These are phyloP conservation scores for Macrosoma leucophasiata DNA, from an alignment of 2,888 invertebrate genomes.

Conservation along the genomic window DNA sequence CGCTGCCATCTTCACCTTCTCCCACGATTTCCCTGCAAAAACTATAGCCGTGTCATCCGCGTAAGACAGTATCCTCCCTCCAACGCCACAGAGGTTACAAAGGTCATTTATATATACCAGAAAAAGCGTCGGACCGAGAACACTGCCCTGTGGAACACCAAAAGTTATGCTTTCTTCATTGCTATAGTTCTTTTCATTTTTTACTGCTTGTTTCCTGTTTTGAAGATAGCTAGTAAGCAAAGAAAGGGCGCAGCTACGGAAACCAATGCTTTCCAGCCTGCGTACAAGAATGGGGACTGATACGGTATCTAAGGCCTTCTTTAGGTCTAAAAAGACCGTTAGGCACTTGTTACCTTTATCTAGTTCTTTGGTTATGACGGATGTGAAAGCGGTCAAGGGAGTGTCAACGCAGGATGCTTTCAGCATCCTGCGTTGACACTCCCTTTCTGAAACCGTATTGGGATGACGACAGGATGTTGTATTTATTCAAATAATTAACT, in stretches of 20 bases:
- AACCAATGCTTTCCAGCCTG: slow-evolving; percentile 9
- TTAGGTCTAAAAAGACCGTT: slow-evolving; percentile 9
- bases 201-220: slow-evolving; percentile 3
- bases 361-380: no score
- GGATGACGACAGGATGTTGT: slow-evolving; percentile 4
- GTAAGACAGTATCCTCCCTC: slow-evolving; percentile 8
- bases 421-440: slow-evolving; percentile 9
- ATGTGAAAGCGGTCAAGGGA: no score
- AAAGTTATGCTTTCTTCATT: neutral
- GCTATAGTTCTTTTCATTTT: slow-evolving; percentile 5
- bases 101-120: slow-evolving; percentile 13
- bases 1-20: no score
- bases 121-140: slow-evolving; percentile 13
- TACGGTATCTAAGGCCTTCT: slow-evolving; percentile 14
- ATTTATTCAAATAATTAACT: slow-evolving; percentile 3
- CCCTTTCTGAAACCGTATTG: slow-evolving; percentile 11
- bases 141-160: slow-evolving; percentile 12
- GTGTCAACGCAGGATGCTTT: neutral
- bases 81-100: neutral
- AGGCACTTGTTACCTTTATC: slow-evolving; percentile 4
- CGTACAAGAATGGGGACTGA: slow-evolving; percentile 6
- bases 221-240: slow-evolving; percentile 4
- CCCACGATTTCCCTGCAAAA: slow-evolving; percentile 21
- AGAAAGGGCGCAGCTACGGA: slow-evolving; percentile 6
- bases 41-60: slow-evolving; percentile 14